Evolutionary conservation across 2,888 invertebrate species (phyloP).

Genomic region (Eustalomyia histrio): DNA sequence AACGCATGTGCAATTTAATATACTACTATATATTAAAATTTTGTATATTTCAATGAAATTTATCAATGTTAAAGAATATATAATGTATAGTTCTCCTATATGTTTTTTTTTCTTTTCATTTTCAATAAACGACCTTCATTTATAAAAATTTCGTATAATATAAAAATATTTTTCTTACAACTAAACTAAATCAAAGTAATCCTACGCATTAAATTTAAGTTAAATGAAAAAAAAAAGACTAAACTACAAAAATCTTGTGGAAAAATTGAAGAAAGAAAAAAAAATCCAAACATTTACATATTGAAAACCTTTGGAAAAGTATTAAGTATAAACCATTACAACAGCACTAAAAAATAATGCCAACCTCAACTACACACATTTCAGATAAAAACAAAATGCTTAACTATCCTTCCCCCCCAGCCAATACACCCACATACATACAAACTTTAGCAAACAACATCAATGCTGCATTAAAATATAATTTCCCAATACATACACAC

Average conservation of each 20-base stretch:
- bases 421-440: neutral
- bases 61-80: no score
- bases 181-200: conserved; percentile 13
- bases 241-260: conserved; percentile 2
- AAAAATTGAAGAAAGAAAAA: conserved; percentile 4
- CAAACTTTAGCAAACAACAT: conserved; percentile 56
- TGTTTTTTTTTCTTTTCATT: no score
- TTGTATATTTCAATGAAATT: no score
- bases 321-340: neutral
- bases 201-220: conserved; percentile 30
- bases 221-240: conserved; percentile 6
- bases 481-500: conserved; percentile 72
- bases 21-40: no score
- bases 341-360: neutral
- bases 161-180: neutral
- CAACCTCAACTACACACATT: conserved; percentile 20
- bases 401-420: neutral
- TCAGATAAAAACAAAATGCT: no score
- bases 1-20: no score
- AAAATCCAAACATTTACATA: conserved; percentile 19
- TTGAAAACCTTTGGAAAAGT: conserved; percentile 29
- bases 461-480: conserved; percentile 74
- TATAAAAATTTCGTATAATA: neutral
- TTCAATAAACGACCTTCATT: conserved; percentile 27
- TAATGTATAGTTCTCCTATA: no score